phyloP scores from a whole-genome alignment of 2,888 invertebrate genomes.

The Torymus texanus region DNA sequence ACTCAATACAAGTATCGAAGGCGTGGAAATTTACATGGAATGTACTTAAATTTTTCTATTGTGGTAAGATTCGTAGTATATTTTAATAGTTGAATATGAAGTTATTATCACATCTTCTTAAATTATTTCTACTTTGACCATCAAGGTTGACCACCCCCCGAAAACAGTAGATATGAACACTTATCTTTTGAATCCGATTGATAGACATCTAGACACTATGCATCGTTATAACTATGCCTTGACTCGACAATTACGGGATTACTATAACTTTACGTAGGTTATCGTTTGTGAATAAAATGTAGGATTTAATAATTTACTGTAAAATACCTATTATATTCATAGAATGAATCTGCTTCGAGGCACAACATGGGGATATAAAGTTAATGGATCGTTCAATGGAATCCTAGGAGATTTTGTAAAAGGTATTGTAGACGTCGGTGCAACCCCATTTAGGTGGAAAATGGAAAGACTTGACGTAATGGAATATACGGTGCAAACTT shows the following conservation, averaged over 20 bases:
- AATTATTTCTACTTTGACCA: too few species aligned
- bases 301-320: background rate
- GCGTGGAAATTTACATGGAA: conserved; percentile 64
- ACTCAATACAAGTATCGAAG: conserved; percentile 66
- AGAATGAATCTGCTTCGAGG: conserved; percentile 64
- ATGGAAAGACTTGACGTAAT: conserved; percentile 78
- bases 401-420: conserved; percentile 66
- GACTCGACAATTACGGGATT: conserved; percentile 78
- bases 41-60: conserved; percentile 65
- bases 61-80: conserved; percentile 55
- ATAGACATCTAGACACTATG: conserved; percentile 79
- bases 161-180: conserved; percentile 60
- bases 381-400: conserved; percentile 66
- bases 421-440: conserved; percentile 79
- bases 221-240: conserved; percentile 81
- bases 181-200: conserved; percentile 76
- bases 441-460: conserved; percentile 81
- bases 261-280: conserved; percentile 81
- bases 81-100: too few species aligned
- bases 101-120: too few species aligned
- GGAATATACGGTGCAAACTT: conserved; percentile 80
- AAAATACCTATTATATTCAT: background rate
- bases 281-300: background rate
- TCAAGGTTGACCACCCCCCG: conserved; percentile 62
- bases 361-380: conserved; percentile 65